Evolutionary conservation across 2,113 vertebrate species (phyloP), one percentile per base, ranked within the genome.

Genomic region (Okapia johnstoni): DNA sequence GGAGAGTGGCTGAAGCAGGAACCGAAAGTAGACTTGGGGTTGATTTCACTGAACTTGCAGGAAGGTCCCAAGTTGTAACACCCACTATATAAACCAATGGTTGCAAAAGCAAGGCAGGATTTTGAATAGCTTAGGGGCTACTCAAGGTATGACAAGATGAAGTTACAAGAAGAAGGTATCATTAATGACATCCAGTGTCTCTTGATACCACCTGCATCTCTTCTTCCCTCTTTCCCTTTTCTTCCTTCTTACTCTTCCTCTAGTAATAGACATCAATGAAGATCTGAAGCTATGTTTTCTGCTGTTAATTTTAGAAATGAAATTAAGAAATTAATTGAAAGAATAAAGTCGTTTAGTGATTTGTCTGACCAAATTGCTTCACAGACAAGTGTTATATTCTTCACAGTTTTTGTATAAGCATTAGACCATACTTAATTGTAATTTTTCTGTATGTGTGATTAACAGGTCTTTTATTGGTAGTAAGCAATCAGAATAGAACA

Each of bases 401-500:
- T 40, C 7, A 19, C 28, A 43, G 55, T 17, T 54, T 79, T 79
- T 52, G 7, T 52, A 1, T 40, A 76, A 90, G 52, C 60, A 54
- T 33, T 46, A 58, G 9, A 26, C 8, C 66, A 70, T 36, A 40
- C n/a, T 40, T 70, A 40, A 70, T 70, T 70, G 23, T 70, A 23
- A 70, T 70, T 70, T 70, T 70, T 70, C 66, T 70, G 9, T 40
- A 19, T 36, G n/a, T 98, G 97, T 98, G 98, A 99, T 98, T 98
- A 99, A 99, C 98, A 97, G 98, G 98, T 98, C 97, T 99, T 98
- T 99, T 99, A 99, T 99, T 99, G 98, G 98, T 98, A 98, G 98
- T 99, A 99, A 99, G 99, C 98, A 99, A 99, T 98, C 98, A 99
- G 98, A 99, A 98, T 98, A 98, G 98, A 99, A 99, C 98, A 99